Evolutionary conservation across 2,797 vertebrate species (phyloP), one percentile per base, ranked within the genome.

Genomic region (Brotula barbata): DNA sequence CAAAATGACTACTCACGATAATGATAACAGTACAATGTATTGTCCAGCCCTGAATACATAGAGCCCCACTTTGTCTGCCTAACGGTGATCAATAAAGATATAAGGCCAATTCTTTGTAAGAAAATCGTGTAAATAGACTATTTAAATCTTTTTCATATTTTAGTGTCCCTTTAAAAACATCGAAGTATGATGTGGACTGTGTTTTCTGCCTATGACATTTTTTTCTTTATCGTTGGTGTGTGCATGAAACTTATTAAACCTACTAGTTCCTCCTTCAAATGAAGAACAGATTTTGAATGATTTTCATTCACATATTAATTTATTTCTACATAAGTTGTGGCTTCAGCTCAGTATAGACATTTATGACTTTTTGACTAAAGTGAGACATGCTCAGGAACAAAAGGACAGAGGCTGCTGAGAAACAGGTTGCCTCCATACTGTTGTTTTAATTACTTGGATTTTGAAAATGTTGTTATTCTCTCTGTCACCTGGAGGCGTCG

Each of bases 311-410:
- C 67, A 15, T 22, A 15, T 49, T 45, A 7, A 10, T 51, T 58
- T 37, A 13, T 63, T 74, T 68, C 15, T n/a, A 11, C 12, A 37
- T 37, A 40, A 34, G 40, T 60, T 22, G 3, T 10, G 47, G 67
- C 19, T 33, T 47, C 3, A 68, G 49, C 21, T 45, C 75, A 66
- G 58, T 36, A 28, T 51, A 16, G 52, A 75, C 67, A 1, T 45
- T 28, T 48, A 51, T 9, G 69, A 25, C 20, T 56, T 48, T 61
- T 58, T 72, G 68, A 70, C 48, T 43, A 13, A 16, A 58, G 44
- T 56, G 77, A 73, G 75, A 78, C 63, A 58, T 25, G 75, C 85
- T 87, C 81, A 83, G 86, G 84, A 80, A 83, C 70, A 50, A 71
- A 44, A 28, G 25, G 25, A 28, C 25, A 4, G 4, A 28, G 8